Percentiles rank a stretch among this genome's conserved stretches.
phyloP scores from a whole-genome alignment of 2,888 invertebrate species.

The Galerucella nymphaeae region DNA sequence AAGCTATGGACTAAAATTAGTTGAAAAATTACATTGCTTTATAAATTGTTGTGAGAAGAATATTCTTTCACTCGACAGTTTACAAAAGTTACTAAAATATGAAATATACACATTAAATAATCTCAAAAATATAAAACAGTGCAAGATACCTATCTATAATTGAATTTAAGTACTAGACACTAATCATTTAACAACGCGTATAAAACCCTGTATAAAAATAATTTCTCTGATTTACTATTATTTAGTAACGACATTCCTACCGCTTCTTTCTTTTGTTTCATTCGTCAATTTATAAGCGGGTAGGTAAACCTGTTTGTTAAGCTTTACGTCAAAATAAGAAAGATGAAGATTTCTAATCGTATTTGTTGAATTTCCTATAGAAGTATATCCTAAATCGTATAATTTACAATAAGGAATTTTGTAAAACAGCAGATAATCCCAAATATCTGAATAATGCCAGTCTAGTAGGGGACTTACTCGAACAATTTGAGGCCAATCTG shows the following conservation, averaged over 20 bases:
- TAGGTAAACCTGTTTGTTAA: conserved; percentile 68
- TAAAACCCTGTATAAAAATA: background rate
- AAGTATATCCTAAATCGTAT: conserved; percentile 93
- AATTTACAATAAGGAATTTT: conserved; percentile 90
- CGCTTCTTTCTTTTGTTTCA: conserved; percentile 72
- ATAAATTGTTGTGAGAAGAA: too few species aligned
- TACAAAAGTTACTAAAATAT: background rate
- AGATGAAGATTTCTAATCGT: conserved; percentile 84
- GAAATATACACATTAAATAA: background rate
- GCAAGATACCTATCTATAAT: background rate
- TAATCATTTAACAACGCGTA: background rate
- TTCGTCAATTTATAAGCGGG: conserved; percentile 81
- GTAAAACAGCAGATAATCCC: conserved; percentile 85
- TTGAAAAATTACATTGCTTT: too few species aligned
- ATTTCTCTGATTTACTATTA: conserved; percentile 3
- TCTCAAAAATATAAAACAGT: background rate
- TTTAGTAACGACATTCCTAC: conserved; percentile 58
- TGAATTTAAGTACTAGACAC: background rate
- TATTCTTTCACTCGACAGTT: background rate
- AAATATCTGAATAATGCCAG: conserved; percentile 92
- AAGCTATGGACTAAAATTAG: too few species aligned
- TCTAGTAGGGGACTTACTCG: conserved; percentile 91
- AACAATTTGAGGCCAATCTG: conserved; percentile 90
- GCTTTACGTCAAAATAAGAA: conserved; percentile 64
- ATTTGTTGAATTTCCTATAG: conserved; percentile 84